Base-by-base conservation (phyloP, 2,888 invertebrate genomes). In the Orchestes rusci region DNA sequence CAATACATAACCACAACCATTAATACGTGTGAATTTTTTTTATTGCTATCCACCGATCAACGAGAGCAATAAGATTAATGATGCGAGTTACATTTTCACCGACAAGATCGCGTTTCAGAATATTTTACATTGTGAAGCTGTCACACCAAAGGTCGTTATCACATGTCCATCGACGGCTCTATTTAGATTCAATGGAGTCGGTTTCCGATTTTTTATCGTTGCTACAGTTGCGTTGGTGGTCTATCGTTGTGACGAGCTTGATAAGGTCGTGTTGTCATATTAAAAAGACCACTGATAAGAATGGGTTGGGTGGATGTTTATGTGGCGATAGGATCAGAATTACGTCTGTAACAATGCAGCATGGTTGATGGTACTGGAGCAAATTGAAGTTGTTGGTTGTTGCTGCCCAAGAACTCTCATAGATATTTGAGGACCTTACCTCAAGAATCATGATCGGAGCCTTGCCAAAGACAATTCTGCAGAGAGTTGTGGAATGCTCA, bases 141-240 rank as follows among this genome's bases (percentile, higher is more conserved):
- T 60, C 61, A 61, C 53, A 54, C 55, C 52, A 56, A 55, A 53
- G n/a, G 55, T 50, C 28, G 55, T 59, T 63, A 63, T 64, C 61
- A 59, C 57, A 56, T 56, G 58, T 60, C 59, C 55, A 64, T 64
- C 64, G 59, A 61, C 57, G 59, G 59, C 62, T 63, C 59, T 60
- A 62, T 63, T 47, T 50, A 43, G 48, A 48, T 45, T 45, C 45
- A 44, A 51, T 51, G 33, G 42, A 32, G 39, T 36, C 47, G 44
- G 39, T 47, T 44, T 43, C 36, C 33, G 44, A 44, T 43, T 42
- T 50, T 50, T 46, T 49, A 45, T 50, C 44, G 33, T 38, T 32
- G 50, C 29, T 44, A 47, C 47, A 41, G 48, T 48, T 44, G 48
- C 49, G 49, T 45, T 45, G 49, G 49, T 49, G 49, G 49, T 49